Base-by-base conservation (phyloP, 2,797 vertebrate genomes). In the Gymnothorax javanicus region DNA sequence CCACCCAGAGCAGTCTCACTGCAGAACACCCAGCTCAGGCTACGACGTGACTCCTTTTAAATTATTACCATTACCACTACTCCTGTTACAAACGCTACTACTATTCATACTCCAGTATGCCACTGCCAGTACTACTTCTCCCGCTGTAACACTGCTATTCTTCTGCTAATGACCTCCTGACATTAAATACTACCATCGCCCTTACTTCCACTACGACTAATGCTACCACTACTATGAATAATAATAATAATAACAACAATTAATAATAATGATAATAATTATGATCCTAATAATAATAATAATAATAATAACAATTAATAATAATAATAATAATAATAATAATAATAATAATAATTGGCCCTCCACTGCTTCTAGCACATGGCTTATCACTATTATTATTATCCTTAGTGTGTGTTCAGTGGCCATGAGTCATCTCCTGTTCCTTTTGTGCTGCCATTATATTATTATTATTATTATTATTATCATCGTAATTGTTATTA, bases 131-230 rank as follows among this genome's bases (percentile, higher is more conserved):
- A 43, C 33, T 2, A 43, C 33, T 43, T 43, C 33, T 43, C 33
- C 33, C 33, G 33, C 33, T 1, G 33, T 23, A 64, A 64, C 62
- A 23, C 23, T 2, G 62, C 62, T 17, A 90, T 93, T 89, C 90
- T 89, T 90, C 90, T 90, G 92, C 86, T 84, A 88, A 89, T 91
- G 92, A 94, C 93, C 92, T 43, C 33, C 89, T 89, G 27, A 79
- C 75, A 27, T 75, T 81, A 86, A 81, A 33, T 85, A 17, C 25
- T 75, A 1, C 79, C 4, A 60, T 4, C 27, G 25, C n/a, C 2
- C 7, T 25, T 8, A 9, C 7, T 9, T 6, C 23, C 67, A 71
- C 6, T 27, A 9, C 25, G 43, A 25, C 7, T 4, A 20, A 69
- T 69, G 25, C n/a, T 27, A 33, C 25, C 3, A 73, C 2, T 27